These are phyloP conservation scores for Colinus virginianus DNA, from an alignment of 2,113 vertebrate species.

Conservation along the genomic window DNA sequence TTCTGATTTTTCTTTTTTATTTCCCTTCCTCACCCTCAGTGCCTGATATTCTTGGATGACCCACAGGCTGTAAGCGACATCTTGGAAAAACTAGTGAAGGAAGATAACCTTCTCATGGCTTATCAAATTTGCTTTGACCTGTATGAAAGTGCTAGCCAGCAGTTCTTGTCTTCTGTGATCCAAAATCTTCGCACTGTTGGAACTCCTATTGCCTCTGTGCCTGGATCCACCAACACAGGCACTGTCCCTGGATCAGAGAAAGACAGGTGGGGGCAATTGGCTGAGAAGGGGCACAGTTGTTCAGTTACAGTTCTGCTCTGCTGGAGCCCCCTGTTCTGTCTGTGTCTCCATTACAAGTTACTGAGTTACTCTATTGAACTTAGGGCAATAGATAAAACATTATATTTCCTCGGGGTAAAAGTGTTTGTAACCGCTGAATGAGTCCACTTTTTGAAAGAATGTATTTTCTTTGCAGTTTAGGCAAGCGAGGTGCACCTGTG, in stretches of 20 bases:
- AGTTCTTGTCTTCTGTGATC: conserved; percentile 97
- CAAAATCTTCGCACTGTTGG: conserved; percentile 95
- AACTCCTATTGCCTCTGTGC: conserved; percentile 93
- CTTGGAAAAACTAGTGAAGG: conserved; percentile 96
- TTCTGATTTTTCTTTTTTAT: not conserved
- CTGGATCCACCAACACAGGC: conserved; percentile 96
- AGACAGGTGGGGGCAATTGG: conserved; percentile 82
- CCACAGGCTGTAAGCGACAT: conserved; percentile 99
- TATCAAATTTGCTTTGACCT: conserved; percentile 99
- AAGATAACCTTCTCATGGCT: conserved; percentile 98
- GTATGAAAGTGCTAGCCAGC: conserved; percentile 98
- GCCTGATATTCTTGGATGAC: conserved; percentile 98
- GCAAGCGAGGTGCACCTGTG: not conserved
- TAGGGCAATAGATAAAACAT: not conserved
- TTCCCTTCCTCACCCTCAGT: conserved; percentile 76
- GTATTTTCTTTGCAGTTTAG: not conserved
- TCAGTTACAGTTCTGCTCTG: not conserved
- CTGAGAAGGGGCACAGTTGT: not conserved
- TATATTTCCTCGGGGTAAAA: not conserved
- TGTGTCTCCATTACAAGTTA: not conserved
- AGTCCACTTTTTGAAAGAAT: not conserved
- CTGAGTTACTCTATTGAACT: not conserved
- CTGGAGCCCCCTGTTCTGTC: not conserved
- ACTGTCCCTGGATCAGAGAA: conserved; percentile 90
- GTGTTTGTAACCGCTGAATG: not conserved